Percentiles rank a stretch among this genome's conserved stretches.
These are phyloP conservation scores for Coregonus ussuriensis DNA, from an alignment of 2,797 vertebrate species.

Conservation along the genomic window DNA sequence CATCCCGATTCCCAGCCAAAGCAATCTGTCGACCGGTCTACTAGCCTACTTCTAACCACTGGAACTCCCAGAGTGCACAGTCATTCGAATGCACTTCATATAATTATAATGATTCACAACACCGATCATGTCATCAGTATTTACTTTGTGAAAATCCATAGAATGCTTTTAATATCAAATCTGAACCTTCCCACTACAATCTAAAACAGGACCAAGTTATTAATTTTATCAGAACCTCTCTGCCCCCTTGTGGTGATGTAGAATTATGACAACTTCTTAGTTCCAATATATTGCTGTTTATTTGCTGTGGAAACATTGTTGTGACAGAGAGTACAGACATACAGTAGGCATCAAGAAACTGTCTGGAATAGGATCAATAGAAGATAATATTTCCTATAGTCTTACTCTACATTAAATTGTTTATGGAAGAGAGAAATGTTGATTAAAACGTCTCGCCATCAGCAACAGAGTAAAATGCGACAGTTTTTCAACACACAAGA, in stretches of 20 bases:
- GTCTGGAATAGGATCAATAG: not conserved
- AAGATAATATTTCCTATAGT: not conserved
- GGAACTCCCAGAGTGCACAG: no score
- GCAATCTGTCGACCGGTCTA: no score
- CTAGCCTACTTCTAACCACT: no score
- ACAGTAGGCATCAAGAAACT: not conserved
- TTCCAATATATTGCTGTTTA: not conserved
- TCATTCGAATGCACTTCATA: no score
- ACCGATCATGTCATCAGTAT: no score
- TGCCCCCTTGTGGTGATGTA: slow-evolving; percentile 60
- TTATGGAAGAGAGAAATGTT: no score
- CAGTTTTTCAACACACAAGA: not conserved
- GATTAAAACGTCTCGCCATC: not conserved
- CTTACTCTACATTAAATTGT: not conserved
- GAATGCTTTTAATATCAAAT: no score
- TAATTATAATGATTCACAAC: no score
- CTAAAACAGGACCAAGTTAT: slow-evolving; percentile 28
- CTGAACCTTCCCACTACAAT: no score
- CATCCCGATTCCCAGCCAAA: no score
- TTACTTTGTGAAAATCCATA: no score
- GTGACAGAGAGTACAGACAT: not conserved
- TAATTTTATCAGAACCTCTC: slow-evolving; percentile 19
- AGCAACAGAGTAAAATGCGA: not conserved
- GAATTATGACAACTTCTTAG: not conserved
- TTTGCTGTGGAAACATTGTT: not conserved